phyloP scores from a whole-genome alignment of 2,797 vertebrate genomes.

The Naso thynnoides region DNA sequence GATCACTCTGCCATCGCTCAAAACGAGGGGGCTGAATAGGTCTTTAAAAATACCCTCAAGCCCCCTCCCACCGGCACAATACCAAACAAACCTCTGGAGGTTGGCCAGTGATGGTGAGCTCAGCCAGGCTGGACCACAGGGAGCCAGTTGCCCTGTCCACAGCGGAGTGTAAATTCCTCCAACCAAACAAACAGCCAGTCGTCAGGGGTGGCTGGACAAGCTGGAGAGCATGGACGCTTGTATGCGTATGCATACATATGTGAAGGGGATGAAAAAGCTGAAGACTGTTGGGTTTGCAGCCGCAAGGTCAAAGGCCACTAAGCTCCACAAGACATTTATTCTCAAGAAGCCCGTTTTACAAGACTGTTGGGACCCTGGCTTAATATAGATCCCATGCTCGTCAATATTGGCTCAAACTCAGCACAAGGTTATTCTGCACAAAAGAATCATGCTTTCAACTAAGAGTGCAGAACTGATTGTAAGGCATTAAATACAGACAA shows the following conservation, averaged over 20 bases:
- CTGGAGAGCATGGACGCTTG: conserved; percentile 41
- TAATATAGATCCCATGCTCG: conserved; percentile 41
- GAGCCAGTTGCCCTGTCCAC: conserved; percentile 57
- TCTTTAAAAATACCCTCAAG: conserved; percentile 54
- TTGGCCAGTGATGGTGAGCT: conserved; percentile 45
- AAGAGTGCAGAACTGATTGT: neutral
- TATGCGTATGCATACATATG: conserved; percentile 10
- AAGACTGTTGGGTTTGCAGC: conserved; percentile 34
- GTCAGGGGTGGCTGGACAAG: conserved; percentile 60
- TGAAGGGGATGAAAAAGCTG: conserved; percentile 25
- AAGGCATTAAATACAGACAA: neutral
- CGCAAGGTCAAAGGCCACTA: conserved; percentile 49
- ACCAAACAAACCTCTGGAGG: conserved; percentile 63
- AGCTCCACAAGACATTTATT: conserved; percentile 22
- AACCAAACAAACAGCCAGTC: conserved; percentile 75
- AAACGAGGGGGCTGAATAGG: conserved; percentile 14
- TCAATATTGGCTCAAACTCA: conserved; percentile 42
- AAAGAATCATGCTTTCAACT: neutral
- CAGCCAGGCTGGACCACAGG: conserved; percentile 42
- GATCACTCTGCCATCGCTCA: conserved; percentile 21
- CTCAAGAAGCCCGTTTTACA: neutral
- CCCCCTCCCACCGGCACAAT: conserved; percentile 9
- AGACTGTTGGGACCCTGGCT: conserved; percentile 6
- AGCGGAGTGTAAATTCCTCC: conserved; percentile 70
- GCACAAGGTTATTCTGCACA: conserved; percentile 24